Evolutionary conservation across 2,888 invertebrate species (phyloP).

Genomic region (Onthophagus sagittarius): DNA sequence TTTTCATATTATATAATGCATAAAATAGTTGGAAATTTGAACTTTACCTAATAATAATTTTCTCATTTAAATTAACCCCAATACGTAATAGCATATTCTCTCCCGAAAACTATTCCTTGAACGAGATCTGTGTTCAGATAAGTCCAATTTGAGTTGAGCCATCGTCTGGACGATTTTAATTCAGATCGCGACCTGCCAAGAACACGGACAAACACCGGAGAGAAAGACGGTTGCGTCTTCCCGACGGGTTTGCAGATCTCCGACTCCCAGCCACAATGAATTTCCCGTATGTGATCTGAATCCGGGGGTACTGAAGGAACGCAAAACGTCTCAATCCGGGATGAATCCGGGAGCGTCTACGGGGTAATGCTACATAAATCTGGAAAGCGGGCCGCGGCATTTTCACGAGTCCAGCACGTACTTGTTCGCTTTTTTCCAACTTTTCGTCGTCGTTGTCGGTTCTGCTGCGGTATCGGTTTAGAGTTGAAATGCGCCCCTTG

Average conservation of each 20-base stretch:
- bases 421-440: neutral
- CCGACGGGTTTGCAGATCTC: neutral
- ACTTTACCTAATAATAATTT: neutral
- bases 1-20: neutral
- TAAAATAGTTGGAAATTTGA: neutral
- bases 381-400: neutral
- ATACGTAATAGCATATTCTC: neutral
- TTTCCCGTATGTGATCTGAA: conserved; percentile 18
- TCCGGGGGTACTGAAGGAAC: conserved; percentile 2
- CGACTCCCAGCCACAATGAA: conserved; percentile 16
- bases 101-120: neutral
- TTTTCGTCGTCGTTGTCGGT: neutral
- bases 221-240: neutral
- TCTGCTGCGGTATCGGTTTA: neutral
- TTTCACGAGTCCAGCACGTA: neutral
- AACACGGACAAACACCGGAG: neutral
- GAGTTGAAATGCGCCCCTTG: neutral
- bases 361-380: conserved; percentile 14
- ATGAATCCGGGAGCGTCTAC: conserved; percentile 9
- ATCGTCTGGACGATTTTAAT: neutral
- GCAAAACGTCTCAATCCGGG: conserved; percentile 13
- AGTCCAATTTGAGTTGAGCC: neutral
- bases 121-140: neutral
- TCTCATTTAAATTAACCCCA: no score
- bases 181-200: neutral